These are phyloP conservation scores for Chromoteleia sp. DNA, from an alignment of 2,888 invertebrate genomes.

Conservation along the genomic window DNA sequence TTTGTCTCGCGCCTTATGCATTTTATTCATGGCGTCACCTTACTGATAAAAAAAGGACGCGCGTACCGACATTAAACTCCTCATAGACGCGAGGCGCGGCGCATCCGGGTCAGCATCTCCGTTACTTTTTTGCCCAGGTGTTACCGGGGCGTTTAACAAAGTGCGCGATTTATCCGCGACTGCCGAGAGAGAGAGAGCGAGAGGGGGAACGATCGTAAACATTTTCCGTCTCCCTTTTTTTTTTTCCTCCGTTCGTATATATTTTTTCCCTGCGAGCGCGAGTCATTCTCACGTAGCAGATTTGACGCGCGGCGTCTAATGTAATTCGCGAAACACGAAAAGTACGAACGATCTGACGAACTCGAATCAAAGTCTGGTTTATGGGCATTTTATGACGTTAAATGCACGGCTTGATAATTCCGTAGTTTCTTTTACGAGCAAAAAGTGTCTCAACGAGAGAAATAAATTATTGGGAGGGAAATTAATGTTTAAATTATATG, in stretches of 20 bases:
- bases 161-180: conserved; percentile 71
- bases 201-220: conserved; percentile 78
- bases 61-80: conserved; percentile 79
- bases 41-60: conserved; percentile 77
- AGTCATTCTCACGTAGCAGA: conserved; percentile 55
- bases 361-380: conserved; percentile 79
- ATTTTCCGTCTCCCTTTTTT: conserved; percentile 38
- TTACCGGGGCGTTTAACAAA: conserved; percentile 73
- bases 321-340: conserved; percentile 66
- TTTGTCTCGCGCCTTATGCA: conserved; percentile 70
- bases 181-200: conserved; percentile 68
- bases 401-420: conserved; percentile 57
- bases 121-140: conserved; percentile 51
- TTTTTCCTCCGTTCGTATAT: background rate
- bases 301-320: conserved; percentile 56
- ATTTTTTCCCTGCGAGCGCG: conserved; percentile 55
- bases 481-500: conserved; percentile 63
- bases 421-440: conserved; percentile 65
- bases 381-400: conserved; percentile 78
- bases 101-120: conserved; percentile 60
- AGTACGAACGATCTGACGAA: conserved; percentile 77
- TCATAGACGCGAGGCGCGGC: conserved; percentile 67
- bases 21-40: conserved; percentile 80
- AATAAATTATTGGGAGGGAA: conserved; percentile 56
- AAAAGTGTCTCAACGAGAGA: conserved; percentile 60